Evolutionary conservation across 2,113 vertebrate species (phyloP).

Genomic region (Poeciliopsis turrubarensis): DNA sequence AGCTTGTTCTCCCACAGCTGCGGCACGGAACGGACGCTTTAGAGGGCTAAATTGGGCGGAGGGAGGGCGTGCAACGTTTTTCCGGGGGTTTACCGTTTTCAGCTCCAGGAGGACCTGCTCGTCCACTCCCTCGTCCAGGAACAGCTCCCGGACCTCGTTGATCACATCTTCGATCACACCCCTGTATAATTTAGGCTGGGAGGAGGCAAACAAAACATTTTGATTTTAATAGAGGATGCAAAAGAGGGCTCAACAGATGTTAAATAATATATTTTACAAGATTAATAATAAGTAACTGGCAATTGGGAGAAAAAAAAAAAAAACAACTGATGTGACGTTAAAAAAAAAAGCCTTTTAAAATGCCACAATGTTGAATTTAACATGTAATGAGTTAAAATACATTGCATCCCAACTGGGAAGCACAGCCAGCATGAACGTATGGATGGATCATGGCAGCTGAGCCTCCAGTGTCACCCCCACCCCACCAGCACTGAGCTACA

Average conservation of each 20-base stretch:
- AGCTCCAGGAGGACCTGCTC: conserved; percentile 97
- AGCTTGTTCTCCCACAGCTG: conserved; percentile 99
- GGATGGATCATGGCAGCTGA: not conserved
- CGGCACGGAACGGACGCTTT: conserved; percentile 20
- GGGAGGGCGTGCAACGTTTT: not conserved
- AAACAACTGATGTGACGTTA: not conserved
- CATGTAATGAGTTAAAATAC: too few species aligned
- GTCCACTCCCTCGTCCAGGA: conserved; percentile 97
- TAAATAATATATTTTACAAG: not conserved
- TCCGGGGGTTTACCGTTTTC: conserved; percentile 87
- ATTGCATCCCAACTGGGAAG: too few species aligned
- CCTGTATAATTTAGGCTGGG: conserved; percentile 94
- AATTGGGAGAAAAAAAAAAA: not conserved
- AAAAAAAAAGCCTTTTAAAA: not conserved
- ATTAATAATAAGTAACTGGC: not conserved
- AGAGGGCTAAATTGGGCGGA: too few species aligned
- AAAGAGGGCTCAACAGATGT: not conserved
- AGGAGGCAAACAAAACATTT: conserved; percentile 3
- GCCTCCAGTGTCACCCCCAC: not conserved
- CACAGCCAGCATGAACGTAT: not conserved
- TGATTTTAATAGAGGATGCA: not conserved
- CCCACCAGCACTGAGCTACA: not conserved
- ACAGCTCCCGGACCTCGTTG: conserved; percentile 96
- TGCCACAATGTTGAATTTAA: not conserved
- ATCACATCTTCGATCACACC: conserved; percentile 99